Evolutionary conservation across 2,797 vertebrate species (phyloP), one percentile per base, ranked within the genome.

Genomic region (Delichon dasypus): DNA sequence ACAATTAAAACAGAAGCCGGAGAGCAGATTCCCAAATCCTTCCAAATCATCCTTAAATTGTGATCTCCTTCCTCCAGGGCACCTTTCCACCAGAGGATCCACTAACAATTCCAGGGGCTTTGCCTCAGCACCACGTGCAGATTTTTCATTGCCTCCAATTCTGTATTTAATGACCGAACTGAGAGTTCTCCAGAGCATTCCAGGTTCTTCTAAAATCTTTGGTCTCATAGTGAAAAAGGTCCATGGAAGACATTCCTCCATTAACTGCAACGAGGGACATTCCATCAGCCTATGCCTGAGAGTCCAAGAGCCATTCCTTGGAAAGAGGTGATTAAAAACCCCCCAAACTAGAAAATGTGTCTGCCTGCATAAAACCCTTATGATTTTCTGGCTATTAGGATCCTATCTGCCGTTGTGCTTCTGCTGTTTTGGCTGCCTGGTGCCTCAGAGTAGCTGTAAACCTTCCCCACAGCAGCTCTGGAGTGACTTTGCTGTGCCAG

Each of bases 261-360:
- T 40, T 27, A 44, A 36, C 10, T 66, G 8, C 53, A 40, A 11
- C 1, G 3, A 84, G 40, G 34, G 32, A 29, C 29, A 14, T 66
- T 38, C 44, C 21, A 15, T 20, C 47, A 65, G 23, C 11, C 61
- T 42, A 0, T 16, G 15, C 32, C 76, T 5, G 13, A 77, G 57
- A 58, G 29, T 40, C 62, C 47, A 34, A 36, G 10, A 64, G 25
- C 5, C 19, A 25, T 55, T 62, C 53, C 55, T 38, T 1, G 21
- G 61, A 47, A 89, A 34, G n/a, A 34, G 8, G 16, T 12, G 10
- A 47, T 84, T 20, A 23, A 72, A 48, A 16, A 50, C 21, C 0
- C 0, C 1, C 22, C 1, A 68, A 54, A 3, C 16, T 5, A 0
- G 0, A 36, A 68, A 90, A 50, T 2, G 1, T 11, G 25, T 20